These are phyloP conservation scores for Oxycera nigricornis DNA, from an alignment of 2,888 invertebrate genomes.

Conservation along the genomic window DNA sequence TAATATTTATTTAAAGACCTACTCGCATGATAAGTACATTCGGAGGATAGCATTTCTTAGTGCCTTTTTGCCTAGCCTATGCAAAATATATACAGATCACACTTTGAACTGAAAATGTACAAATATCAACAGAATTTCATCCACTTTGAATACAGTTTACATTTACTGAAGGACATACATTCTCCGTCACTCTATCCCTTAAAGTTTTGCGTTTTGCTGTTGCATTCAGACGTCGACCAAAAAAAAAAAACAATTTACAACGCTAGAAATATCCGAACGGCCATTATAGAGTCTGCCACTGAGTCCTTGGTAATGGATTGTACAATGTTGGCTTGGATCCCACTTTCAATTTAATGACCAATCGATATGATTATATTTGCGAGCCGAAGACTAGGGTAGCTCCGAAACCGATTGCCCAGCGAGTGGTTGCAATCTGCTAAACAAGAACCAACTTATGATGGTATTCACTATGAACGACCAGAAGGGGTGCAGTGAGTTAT, in stretches of 20 bases:
- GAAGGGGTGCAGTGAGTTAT: too few species aligned
- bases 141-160: background rate
- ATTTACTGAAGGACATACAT: background rate
- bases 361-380: slow-evolving; percentile 19
- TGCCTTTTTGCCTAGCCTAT: too few species aligned
- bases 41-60: too few species aligned
- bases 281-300: slow-evolving; percentile 26
- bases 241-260: slow-evolving; percentile 25
- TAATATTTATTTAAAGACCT: too few species aligned
- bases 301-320: slow-evolving; percentile 29
- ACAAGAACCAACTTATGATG: too few species aligned
- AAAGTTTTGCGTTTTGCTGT: background rate
- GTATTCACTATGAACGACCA: too few species aligned
- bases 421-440: too few species aligned
- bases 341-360: slow-evolving; percentile 30
- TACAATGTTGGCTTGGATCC: slow-evolving; percentile 1
- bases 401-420: too few species aligned
- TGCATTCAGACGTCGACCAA: background rate
- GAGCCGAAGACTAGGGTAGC: too few species aligned
- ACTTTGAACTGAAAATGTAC: background rate
- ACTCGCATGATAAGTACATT: too few species aligned
- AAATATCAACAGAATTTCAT: background rate
- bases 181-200: background rate
- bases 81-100: too few species aligned
- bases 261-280: background rate